Evolutionary conservation across 2,888 invertebrate genomes (phyloP).

Genomic region (Mythimna lalbum): DNA sequence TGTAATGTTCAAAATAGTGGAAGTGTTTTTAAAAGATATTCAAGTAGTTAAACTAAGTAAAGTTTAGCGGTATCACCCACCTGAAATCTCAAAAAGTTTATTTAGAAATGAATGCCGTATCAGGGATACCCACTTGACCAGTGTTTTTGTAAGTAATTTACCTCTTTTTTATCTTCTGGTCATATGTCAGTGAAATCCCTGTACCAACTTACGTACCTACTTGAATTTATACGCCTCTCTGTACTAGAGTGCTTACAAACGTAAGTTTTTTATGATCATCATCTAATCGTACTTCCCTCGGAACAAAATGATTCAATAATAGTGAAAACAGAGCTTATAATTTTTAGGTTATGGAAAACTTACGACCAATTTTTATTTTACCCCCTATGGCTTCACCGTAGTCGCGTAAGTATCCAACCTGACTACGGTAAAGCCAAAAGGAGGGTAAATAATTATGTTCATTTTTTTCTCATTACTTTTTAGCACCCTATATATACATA

Average conservation of each 20-base stretch:
- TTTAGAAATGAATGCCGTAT: background rate
- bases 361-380: too few species aligned
- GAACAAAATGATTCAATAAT: background rate
- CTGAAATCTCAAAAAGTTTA: slow-evolving; percentile 17
- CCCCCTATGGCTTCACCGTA: too few species aligned
- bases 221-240: slow-evolving; percentile 13
- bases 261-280: slow-evolving; percentile 6
- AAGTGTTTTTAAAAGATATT: too few species aligned
- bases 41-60: background rate
- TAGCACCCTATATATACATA: too few species aligned
- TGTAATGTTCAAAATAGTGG: background rate
- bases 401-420: too few species aligned
- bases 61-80: slow-evolving; percentile 1
- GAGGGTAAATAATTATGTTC: too few species aligned
- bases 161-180: background rate
- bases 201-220: slow-evolving; percentile 12
- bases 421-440: too few species aligned
- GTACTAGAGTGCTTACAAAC: background rate
- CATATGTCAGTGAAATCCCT: slow-evolving; percentile 23
- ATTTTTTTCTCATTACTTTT: too few species aligned
- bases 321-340: background rate
- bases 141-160: slow-evolving; percentile 19
- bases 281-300: background rate
- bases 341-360: background rate
- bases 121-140: slow-evolving; percentile 19